Percentiles rank a stretch among this genome's conserved stretches.
phyloP scores from a whole-genome alignment of 2,888 invertebrate genomes.

The Ctena decussata region DNA sequence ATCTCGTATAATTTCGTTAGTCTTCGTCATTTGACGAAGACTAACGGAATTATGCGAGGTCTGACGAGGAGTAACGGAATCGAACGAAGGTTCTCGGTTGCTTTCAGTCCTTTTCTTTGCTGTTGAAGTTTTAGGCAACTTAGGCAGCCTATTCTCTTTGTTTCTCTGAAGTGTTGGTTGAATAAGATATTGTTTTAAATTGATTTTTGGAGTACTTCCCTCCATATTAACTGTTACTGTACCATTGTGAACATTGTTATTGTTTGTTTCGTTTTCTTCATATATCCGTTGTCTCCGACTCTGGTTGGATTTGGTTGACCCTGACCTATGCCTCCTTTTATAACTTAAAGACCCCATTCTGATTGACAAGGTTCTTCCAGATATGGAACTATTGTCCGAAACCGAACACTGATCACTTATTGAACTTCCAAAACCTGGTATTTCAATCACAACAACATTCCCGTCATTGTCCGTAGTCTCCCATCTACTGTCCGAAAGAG shows the following conservation, averaged over 20 bases:
- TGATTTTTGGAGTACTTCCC: background rate
- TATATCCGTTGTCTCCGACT: background rate
- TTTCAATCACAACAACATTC: slow-evolving; percentile 79
- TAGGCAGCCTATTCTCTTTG: background rate
- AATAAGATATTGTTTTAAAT: background rate
- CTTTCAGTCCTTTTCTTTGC: background rate
- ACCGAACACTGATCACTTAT: slow-evolving; percentile 53
- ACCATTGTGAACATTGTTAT: background rate
- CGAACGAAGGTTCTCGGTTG: background rate
- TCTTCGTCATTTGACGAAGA: too few species aligned
- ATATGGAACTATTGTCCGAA: slow-evolving; percentile 57
- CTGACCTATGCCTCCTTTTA: background rate
- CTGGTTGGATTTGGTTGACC: background rate
- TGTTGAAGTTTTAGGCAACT: too few species aligned
- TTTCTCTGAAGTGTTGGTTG: background rate
- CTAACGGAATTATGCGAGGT: too few species aligned
- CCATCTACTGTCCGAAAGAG: slow-evolving; percentile 80
- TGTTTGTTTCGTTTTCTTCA: background rate
- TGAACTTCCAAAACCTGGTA: slow-evolving; percentile 17
- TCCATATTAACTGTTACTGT: background rate
- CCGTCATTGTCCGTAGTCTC: slow-evolving; percentile 83
- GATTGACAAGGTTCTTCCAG: slow-evolving; percentile 36
- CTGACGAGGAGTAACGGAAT: too few species aligned
- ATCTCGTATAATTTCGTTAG: too few species aligned
- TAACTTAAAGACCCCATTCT: background rate